phyloP scores from a whole-genome alignment of 2,113 vertebrate genomes.

The Sorex araneus region DNA sequence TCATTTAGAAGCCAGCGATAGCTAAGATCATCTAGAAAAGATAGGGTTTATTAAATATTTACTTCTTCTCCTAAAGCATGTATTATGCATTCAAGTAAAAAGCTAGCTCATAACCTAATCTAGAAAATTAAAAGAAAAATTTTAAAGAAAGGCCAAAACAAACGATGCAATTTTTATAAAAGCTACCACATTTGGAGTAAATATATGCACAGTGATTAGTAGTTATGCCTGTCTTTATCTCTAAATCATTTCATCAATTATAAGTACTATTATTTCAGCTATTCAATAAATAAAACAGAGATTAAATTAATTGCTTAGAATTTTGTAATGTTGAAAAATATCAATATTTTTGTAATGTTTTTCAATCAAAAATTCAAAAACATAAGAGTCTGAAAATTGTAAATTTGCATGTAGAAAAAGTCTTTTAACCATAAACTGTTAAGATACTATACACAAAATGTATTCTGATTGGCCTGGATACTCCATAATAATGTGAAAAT shows the following conservation, averaged over 20 bases:
- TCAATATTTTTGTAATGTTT: background rate
- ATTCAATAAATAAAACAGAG: background rate
- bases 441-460: background rate
- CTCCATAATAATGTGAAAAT: background rate
- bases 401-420: background rate
- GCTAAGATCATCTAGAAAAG: constrained; percentile 93
- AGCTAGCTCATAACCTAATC: background rate
- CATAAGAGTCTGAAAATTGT: background rate
- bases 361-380: background rate
- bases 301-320: background rate
- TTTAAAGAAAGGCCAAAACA: background rate
- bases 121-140: background rate
- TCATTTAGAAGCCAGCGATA: constrained; percentile 99
- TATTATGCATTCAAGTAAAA: constrained; percentile 38
- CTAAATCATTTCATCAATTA: constrained; percentile 2
- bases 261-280: constrained; percentile 3
- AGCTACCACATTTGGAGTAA: constrained; percentile 9
- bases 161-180: background rate
- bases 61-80: background rate
- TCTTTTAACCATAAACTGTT: background rate
- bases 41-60: constrained; percentile 77
- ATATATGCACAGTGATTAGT: background rate
- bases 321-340: background rate
- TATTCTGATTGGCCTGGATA: background rate
- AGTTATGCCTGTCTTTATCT: background rate